These are phyloP conservation scores for Erythrocercus mccallii DNA, from an alignment of 2,113 vertebrate species.

Conservation along the genomic window DNA sequence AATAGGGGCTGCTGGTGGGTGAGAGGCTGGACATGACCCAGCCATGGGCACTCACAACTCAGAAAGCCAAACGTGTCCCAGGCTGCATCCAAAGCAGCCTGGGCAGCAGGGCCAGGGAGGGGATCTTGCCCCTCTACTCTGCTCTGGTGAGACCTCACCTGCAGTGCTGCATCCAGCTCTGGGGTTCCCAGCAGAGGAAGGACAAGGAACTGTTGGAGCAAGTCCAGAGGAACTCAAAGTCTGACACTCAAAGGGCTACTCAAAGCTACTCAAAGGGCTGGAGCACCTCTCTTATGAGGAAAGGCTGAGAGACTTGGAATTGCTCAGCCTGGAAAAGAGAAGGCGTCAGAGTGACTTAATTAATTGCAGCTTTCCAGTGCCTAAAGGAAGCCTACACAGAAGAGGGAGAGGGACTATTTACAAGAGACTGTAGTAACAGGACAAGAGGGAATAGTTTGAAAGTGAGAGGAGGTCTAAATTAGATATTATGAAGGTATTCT, in stretches of 20 bases:
- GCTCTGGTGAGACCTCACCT: background rate
- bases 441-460: background rate
- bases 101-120: background rate
- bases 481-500: background rate
- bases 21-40: background rate
- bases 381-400: background rate
- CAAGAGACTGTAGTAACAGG: background rate
- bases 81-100: background rate
- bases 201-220: fast-evolving
- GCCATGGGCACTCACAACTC: background rate
- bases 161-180: background rate
- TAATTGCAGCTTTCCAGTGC: background rate
- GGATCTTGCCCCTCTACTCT: background rate
- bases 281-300: background rate
- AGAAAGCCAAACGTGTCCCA: background rate
- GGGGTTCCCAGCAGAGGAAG: background rate
- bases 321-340: background rate
- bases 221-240: background rate
- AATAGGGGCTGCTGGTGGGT: fast-evolving
- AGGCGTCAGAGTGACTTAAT: background rate
- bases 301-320: background rate
- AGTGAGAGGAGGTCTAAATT: background rate
- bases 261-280: background rate
- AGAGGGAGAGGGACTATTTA: background rate
- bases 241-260: too few species aligned